phyloP scores from a whole-genome alignment of 2,113 vertebrate species.

The Proteles cristata region DNA sequence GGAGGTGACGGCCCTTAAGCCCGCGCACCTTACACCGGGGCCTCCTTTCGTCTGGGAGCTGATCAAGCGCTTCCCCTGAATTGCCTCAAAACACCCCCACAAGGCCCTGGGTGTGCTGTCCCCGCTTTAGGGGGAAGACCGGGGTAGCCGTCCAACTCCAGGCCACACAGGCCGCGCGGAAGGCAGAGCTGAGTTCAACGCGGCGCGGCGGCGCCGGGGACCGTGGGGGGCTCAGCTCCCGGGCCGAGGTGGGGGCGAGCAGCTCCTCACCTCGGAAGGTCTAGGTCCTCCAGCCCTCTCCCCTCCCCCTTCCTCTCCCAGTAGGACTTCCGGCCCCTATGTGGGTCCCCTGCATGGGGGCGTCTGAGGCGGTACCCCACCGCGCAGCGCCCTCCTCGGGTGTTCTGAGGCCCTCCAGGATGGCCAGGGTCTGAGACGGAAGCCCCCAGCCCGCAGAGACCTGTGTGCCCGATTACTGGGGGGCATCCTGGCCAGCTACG shows the following conservation, averaged over 20 bases:
- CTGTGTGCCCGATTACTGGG: no score
- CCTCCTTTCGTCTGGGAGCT: no score
- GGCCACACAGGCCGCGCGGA: rapidly evolving
- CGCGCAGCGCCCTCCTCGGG: not conserved
- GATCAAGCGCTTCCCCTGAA: rapidly evolving
- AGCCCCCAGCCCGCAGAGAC: not conserved
- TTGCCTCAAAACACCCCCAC: not conserved
- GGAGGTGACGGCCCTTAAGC: rapidly evolving
- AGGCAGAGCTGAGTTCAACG: not conserved
- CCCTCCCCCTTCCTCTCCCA: rapidly evolving
- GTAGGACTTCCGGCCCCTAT: rapidly evolving
- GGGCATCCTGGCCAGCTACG: rapidly evolving
- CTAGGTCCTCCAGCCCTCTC: not conserved
- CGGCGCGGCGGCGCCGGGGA: no score
- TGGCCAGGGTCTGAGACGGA: not conserved
- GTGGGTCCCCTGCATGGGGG: no score
- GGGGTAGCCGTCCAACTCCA: not conserved
- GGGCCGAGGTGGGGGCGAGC: rapidly evolving
- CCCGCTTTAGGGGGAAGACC: not conserved
- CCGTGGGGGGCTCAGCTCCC: rapidly evolving
- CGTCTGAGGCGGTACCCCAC: rapidly evolving
- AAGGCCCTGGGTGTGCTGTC: rapidly evolving
- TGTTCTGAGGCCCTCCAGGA: not conserved
- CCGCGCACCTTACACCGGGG: rapidly evolving
- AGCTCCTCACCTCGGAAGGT: not conserved